phyloP scores from a whole-genome alignment of 2,113 vertebrate genomes.

The Microcebus ravelobensis region DNA sequence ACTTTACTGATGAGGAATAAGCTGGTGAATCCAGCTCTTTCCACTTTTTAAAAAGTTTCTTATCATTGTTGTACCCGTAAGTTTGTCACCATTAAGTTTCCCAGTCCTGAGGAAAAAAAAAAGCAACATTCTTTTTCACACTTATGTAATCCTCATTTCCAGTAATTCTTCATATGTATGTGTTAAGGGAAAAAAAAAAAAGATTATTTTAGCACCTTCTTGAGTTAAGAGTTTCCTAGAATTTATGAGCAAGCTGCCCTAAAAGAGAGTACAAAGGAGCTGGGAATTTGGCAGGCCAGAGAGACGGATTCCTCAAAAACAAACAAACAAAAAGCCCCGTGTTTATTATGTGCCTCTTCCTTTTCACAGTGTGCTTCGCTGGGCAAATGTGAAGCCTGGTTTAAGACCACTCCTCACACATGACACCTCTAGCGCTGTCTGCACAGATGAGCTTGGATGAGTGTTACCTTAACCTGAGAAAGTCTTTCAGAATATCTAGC shows the following conservation, averaged over 20 bases:
- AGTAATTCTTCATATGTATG: constrained; percentile 61
- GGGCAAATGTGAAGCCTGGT: too few relatives aligned
- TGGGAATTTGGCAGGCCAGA: neutral
- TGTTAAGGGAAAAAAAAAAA: constrained; percentile 57
- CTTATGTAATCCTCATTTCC: constrained; percentile 63
- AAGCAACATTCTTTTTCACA: constrained; percentile 51
- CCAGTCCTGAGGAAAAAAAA: constrained; percentile 16
- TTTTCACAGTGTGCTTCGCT: neutral
- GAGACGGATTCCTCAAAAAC: accelerated
- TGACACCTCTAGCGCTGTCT: accelerated
- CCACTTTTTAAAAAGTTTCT: constrained; percentile 46
- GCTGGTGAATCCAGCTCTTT: constrained; percentile 46
- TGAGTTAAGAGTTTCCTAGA: neutral
- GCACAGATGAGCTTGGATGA: neutral
- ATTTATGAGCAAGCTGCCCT: neutral
- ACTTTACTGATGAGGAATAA: constrained; percentile 48
- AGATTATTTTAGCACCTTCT: constrained; percentile 32
- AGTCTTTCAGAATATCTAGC: neutral
- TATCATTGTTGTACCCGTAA: constrained; percentile 50
- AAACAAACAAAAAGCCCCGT: neutral
- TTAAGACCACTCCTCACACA: accelerated
- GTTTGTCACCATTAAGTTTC: constrained; percentile 52
- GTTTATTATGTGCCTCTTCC: too few relatives aligned
- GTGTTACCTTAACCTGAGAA: neutral
- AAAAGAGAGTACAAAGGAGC: neutral